Percentiles rank a stretch among this genome's conserved stretches.
Evolutionary conservation across 1,140 invertebrate species (phyloP).

Genomic region (Drosophila parvula): DNA sequence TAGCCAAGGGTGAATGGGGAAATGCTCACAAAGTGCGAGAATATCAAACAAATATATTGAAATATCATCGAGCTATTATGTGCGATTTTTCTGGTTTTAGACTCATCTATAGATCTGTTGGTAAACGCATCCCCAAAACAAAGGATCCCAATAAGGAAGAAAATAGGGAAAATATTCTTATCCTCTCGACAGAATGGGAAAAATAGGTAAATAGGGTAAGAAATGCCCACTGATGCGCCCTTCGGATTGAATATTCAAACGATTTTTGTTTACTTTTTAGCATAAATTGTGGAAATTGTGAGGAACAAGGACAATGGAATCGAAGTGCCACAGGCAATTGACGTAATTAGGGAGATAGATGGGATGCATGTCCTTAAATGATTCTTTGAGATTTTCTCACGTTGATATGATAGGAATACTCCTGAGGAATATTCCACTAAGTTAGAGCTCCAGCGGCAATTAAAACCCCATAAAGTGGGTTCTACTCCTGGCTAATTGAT

Average conservation of each 20-base stretch:
- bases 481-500: conserved; percentile 12
- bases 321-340: conserved; percentile 67
- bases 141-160: conserved; percentile 58
- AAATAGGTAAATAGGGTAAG: conserved; percentile 41
- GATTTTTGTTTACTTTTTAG: conserved; percentile 72
- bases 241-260: conserved; percentile 67
- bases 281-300: conserved; percentile 61
- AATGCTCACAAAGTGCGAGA: conserved; percentile 2
- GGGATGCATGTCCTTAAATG: conserved; percentile 4
- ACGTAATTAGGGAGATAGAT: conserved; percentile 68
- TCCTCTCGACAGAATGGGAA: not conserved
- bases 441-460: conserved; percentile 25
- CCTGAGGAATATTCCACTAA: not conserved
- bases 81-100: not conserved
- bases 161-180: conserved; percentile 21
- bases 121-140: conserved; percentile 62
- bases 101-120: conserved; percentile 11
- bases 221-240: conserved; percentile 33
- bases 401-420: conserved; percentile 26
- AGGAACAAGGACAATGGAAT: conserved; percentile 43
- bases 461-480: conserved; percentile 55
- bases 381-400: conserved; percentile 65
- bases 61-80: conserved; percentile 42
- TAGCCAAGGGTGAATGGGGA: conserved; percentile 33
- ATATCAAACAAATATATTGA: conserved; percentile 48